Percentiles rank a stretch among this genome's conserved stretches.
These are phyloP conservation scores for Cyphomyrus plagiostoma DNA, from an alignment of 2,113 vertebrate genomes.

Conservation along the genomic window DNA sequence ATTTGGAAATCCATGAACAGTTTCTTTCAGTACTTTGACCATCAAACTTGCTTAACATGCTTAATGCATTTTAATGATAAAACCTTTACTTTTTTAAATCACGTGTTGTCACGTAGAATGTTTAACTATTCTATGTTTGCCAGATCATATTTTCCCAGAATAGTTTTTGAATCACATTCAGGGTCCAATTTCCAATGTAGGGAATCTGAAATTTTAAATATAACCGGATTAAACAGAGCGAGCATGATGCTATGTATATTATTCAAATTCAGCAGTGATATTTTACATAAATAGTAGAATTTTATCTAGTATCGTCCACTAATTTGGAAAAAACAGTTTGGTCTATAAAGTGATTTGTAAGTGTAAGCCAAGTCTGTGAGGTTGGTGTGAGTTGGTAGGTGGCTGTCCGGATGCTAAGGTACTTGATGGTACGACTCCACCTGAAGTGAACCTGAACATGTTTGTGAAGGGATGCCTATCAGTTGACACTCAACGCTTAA, in stretches of 20 bases:
- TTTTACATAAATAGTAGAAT: not conserved
- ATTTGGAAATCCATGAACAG: not conserved
- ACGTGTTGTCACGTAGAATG: not conserved
- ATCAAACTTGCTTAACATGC: not conserved
- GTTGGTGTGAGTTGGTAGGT: not conserved
- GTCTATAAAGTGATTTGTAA: slow-evolving; percentile 1
- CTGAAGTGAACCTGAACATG: not conserved
- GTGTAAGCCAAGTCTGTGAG: not conserved
- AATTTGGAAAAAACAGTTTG: not conserved
- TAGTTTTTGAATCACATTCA: not conserved
- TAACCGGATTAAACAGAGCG: not conserved
- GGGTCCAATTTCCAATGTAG: not conserved
- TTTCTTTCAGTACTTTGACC: not conserved
- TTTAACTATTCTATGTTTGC: not conserved
- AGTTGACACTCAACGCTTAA: not conserved
- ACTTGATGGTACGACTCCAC: not conserved
- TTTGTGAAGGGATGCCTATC: not conserved
- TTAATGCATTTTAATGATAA: not conserved
- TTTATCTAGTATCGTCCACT: not conserved
- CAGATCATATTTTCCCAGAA: not conserved
- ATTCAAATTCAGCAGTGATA: not conserved
- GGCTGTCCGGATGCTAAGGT: not conserved
- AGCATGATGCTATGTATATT: not conserved
- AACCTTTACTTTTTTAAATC: not conserved
- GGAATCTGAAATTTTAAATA: not conserved